A percentile compares a stretch with the other conserved stretches of the same genome.
Conservation (phyloP, 2,113 vertebrate species). For the Embiotoca jacksoni region DNA sequence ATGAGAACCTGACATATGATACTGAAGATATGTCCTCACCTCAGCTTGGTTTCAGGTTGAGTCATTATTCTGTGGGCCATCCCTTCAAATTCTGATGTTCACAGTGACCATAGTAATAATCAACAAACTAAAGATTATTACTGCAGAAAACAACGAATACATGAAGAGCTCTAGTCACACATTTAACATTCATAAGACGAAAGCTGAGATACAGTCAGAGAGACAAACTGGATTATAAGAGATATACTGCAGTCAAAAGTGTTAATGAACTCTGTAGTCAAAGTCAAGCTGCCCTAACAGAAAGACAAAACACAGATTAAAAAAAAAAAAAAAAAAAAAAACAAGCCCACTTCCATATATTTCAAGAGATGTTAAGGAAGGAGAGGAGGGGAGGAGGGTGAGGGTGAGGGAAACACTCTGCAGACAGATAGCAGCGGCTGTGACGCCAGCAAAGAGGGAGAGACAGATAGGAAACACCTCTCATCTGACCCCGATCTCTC, state of each 20-base stretch:
- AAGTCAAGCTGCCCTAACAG: constrained; percentile 63
- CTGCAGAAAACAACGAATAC: neutral
- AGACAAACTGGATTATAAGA: neutral
- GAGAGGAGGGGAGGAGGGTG: constrained; percentile 1
- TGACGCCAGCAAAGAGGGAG: constrained; percentile 57
- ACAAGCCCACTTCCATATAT: constrained; percentile 23
- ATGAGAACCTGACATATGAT: constrained; percentile 6
- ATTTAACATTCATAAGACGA: neutral
- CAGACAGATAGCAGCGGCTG: constrained; percentile 54
- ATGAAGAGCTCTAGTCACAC: neutral
- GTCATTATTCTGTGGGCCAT: neutral
- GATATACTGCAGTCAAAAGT: constrained; percentile 2
- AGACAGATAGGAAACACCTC: constrained; percentile 53
- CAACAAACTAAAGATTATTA: constrained; percentile 6
- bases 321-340: neutral
- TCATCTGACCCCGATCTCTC: constrained; percentile 71
- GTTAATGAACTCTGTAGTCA: constrained; percentile 47
- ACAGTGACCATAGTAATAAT: neutral
- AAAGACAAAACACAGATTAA: constrained; percentile 75
- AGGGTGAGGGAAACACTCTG: constrained; percentile 56
- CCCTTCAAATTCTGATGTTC: constrained; percentile 29
- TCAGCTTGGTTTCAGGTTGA: constrained; percentile 1
- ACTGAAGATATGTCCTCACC: neutral
- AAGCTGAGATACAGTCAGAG: neutral
- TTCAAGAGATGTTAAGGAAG: constrained; percentile 17